Evolutionary conservation across 2,113 vertebrate genomes (phyloP), one percentile per base, ranked within the genome.

Genomic region (Tetrao urogallus): DNA sequence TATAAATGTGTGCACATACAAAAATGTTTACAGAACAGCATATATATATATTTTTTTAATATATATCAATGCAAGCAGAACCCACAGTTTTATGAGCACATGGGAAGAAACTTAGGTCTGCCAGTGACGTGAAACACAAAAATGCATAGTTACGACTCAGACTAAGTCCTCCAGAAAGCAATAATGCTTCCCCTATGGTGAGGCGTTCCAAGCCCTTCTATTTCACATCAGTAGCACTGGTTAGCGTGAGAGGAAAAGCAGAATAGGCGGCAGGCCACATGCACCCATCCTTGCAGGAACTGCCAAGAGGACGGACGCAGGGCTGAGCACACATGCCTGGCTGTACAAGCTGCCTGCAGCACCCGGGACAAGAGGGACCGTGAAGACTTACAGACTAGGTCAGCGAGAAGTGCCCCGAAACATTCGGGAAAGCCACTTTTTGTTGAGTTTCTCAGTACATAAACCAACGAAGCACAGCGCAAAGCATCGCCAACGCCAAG

Each of bases 131-230:
- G 5, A 84, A 72, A 73, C 18, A 90, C 72, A 72, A 28, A 40
- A n/a, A 1, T 1, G 0, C 30, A 38, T 1, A 36, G 30, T 8
- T 1, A 77, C 48, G 13, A 7, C 7, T 2, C 17, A 87, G 8
- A 61, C 63, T 89, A 58, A 54, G 2, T 13, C 16, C 13, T 36
- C 40, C 43, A 6, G 34, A 47, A 61, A 75, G 7, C 10, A 58
- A 65, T 8, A 66, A 61, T 42, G 17, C 3, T n/a, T 72, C 4
- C 48, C 81, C 10, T 10, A 6, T 11, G 20, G 1, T 1, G 13
- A 40, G 25, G 48, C n/a, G 11, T 34, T 60, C 54, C n/a, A 48
- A 48, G 17, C 1, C 13, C 40, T 52, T 75, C 64, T n/a, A 36
- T 15, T 69, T 64, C 22, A 32, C 3, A 25, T n/a, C 22, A 40